Conservation (phyloP, 2,888 invertebrate species). For the Hemithea aestivaria region DNA sequence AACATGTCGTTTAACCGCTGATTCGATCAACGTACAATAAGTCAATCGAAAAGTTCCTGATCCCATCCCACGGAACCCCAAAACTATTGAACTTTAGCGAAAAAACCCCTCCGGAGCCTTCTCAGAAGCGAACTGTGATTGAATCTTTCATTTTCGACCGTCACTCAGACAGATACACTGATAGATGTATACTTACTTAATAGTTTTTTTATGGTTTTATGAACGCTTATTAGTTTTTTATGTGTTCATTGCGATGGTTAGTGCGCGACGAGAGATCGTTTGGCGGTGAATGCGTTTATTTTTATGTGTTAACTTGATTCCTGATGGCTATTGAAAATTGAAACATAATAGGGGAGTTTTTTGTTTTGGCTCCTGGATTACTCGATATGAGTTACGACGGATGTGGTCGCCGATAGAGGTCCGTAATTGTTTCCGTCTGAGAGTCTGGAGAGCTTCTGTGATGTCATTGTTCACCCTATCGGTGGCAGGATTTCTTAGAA, state of each 20-base stretch:
- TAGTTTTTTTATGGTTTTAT: constrained; percentile 47
- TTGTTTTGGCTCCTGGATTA: neutral
- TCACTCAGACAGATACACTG: constrained; percentile 42
- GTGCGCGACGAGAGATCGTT: constrained; percentile 17
- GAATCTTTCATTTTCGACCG: constrained; percentile 63
- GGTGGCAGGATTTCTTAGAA: too few species aligned
- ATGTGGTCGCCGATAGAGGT: too few species aligned
- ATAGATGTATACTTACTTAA: constrained; percentile 48
- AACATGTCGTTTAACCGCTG: neutral
- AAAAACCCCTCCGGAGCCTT: constrained; percentile 47
- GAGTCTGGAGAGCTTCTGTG: too few species aligned
- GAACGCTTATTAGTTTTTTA: constrained; percentile 46
- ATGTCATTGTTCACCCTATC: too few species aligned
- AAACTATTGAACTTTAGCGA: constrained; percentile 49
- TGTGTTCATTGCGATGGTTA: constrained; percentile 25
- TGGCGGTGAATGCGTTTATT: constrained; percentile 6
- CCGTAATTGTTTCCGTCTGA: too few species aligned
- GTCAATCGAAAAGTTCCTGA: constrained; percentile 21
- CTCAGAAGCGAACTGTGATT: constrained; percentile 69
- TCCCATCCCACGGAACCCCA: constrained; percentile 38
- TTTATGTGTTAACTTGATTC: constrained; percentile 8
- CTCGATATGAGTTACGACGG: neutral
- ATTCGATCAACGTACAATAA: constrained; percentile 11
- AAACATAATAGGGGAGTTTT: neutral
- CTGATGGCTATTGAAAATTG: neutral